Conservation (phyloP, 2,888 invertebrate genomes). For the Chaitophorus viminalis region DNA sequence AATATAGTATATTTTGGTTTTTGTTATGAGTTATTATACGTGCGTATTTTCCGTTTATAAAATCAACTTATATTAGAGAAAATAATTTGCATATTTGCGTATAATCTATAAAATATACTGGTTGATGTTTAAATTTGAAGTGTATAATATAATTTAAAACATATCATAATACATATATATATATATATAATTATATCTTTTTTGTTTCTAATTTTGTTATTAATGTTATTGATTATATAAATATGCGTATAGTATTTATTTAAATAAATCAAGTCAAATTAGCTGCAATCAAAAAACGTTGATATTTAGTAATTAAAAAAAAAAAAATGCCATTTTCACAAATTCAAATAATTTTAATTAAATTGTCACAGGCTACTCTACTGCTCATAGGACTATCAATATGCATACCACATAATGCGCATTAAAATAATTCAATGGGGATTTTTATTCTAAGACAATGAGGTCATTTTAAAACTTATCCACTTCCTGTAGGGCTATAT, state of each 20-base stretch:
- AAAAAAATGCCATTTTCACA: not conserved
- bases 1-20: not conserved
- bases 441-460: constrained; percentile 11
- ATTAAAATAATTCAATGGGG: not conserved
- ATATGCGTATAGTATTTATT: not conserved
- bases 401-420: too few species aligned
- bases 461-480: constrained; percentile 23
- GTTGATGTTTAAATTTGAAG: too few species aligned
- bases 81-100: not conserved
- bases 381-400: not conserved
- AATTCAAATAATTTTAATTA: not conserved
- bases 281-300: not conserved
- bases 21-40: not conserved
- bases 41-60: constrained; percentile 12
- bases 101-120: not conserved
- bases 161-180: too few species aligned
- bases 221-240: not conserved
- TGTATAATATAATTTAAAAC: not conserved
- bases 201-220: not conserved
- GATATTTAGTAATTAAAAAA: not conserved
- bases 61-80: not conserved
- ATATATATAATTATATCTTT: not conserved
- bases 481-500: not conserved
- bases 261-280: not conserved
- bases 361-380: not conserved